Evolutionary conservation across 2,797 vertebrate genomes (phyloP).

Genomic region (Threskiornis aethiopicus): DNA sequence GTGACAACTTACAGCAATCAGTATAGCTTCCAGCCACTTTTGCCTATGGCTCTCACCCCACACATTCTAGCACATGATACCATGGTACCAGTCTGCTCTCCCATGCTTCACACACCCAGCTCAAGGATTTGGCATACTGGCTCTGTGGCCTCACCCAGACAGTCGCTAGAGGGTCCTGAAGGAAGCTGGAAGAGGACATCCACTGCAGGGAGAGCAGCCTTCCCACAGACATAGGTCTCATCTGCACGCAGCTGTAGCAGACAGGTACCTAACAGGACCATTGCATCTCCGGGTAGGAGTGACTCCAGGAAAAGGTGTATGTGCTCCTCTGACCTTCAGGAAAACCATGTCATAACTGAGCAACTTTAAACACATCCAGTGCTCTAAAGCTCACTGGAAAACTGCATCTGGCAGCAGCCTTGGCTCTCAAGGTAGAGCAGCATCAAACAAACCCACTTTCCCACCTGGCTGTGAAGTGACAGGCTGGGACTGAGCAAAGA

Average conservation of each 20-base stretch:
- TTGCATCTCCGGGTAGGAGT: accelerated
- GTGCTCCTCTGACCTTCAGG: not conserved
- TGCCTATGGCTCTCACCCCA: not conserved
- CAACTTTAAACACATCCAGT: not conserved
- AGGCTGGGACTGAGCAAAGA: not conserved
- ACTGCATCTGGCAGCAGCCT: not conserved
- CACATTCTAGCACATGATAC: not conserved
- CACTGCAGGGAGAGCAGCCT: not conserved
- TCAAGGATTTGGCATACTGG: not conserved
- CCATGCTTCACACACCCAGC: not conserved
- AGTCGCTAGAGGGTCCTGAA: not conserved
- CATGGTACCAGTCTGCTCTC: not conserved
- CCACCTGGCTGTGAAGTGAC: not conserved
- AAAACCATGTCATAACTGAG: not conserved
- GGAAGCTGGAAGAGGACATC: not conserved
- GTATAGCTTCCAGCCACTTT: not conserved
- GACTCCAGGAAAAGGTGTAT: not conserved
- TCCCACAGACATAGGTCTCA: not conserved
- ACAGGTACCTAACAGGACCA: not conserved
- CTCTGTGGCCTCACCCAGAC: not conserved
- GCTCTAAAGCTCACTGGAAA: not conserved
- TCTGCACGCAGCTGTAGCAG: not conserved
- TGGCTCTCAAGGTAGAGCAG: not conserved
- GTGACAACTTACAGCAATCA: not conserved
- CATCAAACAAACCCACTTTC: not conserved